Conservation (phyloP, 2,888 invertebrate species). For the Odontocerum albicorne region DNA sequence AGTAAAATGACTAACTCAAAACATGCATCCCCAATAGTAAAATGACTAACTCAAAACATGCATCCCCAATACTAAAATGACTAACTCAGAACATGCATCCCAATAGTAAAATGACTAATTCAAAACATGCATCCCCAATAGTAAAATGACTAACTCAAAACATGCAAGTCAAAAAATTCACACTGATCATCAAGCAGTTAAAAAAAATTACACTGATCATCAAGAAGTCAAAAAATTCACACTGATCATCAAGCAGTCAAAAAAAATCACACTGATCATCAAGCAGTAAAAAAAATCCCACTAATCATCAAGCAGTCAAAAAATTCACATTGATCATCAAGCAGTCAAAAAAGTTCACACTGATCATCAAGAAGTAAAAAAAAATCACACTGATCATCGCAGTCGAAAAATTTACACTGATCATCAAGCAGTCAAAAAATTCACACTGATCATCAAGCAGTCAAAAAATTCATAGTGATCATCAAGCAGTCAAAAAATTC, state of each 20-base stretch:
- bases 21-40: no score
- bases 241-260: background rate
- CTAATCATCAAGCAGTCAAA: background rate
- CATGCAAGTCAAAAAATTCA: background rate
- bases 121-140: background rate
- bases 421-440: background rate
- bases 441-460: background rate
- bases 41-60: no score
- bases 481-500: background rate
- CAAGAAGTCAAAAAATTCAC: background rate
- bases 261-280: background rate
- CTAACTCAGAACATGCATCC: no score
- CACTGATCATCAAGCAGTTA: background rate
- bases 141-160: background rate
- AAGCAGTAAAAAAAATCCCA: background rate
- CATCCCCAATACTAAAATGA: no score
- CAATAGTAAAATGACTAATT: no score
- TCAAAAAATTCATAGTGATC: background rate
- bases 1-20: no score
- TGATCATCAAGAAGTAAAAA: background rate
- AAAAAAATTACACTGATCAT: background rate
- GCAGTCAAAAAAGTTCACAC: background rate
- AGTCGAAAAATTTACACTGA: background rate
- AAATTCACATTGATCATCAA: background rate
- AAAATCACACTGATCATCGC: background rate